A percentile compares a stretch with the other conserved stretches of the same genome.
Conservation (phyloP, 1,140 invertebrate species). For the Cotesia vestalis region DNA sequence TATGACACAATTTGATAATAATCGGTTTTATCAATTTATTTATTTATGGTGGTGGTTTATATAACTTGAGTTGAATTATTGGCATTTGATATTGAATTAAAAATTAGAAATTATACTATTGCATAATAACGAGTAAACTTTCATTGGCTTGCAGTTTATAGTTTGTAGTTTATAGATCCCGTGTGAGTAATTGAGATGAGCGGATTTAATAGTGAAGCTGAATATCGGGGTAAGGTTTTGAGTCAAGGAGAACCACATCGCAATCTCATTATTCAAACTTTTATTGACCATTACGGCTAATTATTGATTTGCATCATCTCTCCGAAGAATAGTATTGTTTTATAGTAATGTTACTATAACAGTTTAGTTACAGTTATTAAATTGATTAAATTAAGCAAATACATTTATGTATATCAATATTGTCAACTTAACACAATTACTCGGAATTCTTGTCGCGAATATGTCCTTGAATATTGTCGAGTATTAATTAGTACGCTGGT, state of each 20-base stretch:
- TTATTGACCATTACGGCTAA: conserved; percentile 16
- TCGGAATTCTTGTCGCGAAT: too few relatives aligned
- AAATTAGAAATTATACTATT: too few relatives aligned
- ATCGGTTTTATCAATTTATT: background rate
- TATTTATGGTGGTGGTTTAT: background rate
- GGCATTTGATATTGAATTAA: too few relatives aligned
- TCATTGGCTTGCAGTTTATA: background rate
- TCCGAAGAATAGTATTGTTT: background rate
- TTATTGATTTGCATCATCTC: background rate
- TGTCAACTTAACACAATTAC: too few relatives aligned
- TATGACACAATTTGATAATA: too few relatives aligned
- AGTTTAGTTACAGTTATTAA: background rate
- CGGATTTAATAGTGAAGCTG: conserved; percentile 40
- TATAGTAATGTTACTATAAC: background rate
- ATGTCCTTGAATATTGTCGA: too few relatives aligned
- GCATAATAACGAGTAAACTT: too few relatives aligned
- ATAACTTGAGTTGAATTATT: background rate
- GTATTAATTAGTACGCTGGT: too few relatives aligned
- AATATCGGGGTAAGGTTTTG: conserved; percentile 37
- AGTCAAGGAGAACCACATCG: conserved; percentile 62
- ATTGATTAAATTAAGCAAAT: too few relatives aligned
- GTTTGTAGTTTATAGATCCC: background rate
- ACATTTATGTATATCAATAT: too few relatives aligned
- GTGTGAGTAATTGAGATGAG: conserved; percentile 39
- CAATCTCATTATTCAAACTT: conserved; percentile 44